Evolutionary conservation across 1,140 invertebrate genomes (phyloP).

Genomic region (Pantala flavescens): DNA sequence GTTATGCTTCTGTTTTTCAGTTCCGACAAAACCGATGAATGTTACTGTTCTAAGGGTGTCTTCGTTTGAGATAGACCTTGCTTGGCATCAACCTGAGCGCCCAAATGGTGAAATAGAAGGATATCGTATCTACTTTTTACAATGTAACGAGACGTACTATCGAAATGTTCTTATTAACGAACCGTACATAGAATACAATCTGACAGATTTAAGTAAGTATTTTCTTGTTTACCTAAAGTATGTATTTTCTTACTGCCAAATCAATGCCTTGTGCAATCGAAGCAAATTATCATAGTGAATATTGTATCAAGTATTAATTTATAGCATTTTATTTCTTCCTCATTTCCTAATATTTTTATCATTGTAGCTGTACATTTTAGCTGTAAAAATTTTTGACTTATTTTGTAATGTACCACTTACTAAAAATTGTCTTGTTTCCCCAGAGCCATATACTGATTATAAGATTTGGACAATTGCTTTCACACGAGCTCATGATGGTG

Average conservation of each 20-base stretch:
- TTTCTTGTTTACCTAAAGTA: not conserved
- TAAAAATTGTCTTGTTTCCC: constrained; percentile 29
- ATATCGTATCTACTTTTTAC: constrained; percentile 59
- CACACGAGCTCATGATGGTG: constrained; percentile 59
- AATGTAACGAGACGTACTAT: constrained; percentile 54
- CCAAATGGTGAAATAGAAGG: constrained; percentile 59
- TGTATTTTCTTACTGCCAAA: too few species aligned
- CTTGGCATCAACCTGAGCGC: constrained; percentile 63
- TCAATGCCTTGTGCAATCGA: too few species aligned
- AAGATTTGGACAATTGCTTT: constrained; percentile 76
- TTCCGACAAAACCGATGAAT: constrained; percentile 71
- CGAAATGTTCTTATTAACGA: constrained; percentile 42
- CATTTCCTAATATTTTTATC: too few species aligned
- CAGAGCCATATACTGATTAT: constrained; percentile 72
- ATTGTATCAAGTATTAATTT: too few species aligned
- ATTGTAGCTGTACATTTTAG: too few species aligned
- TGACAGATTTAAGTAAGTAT: not conserved
- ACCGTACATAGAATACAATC: constrained; percentile 27
- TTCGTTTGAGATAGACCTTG: constrained; percentile 61
- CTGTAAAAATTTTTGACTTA: too few species aligned
- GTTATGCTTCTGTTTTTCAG: constrained; percentile 37
- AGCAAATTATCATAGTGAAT: too few species aligned
- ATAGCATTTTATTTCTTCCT: too few species aligned
- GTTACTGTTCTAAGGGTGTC: constrained; percentile 62
- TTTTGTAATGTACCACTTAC: too few species aligned